A percentile compares a stretch with the other conserved stretches of the same genome.
These are phyloP conservation scores for Drosophila burlai DNA, from an alignment of 1,140 invertebrate species.

Conservation along the genomic window DNA sequence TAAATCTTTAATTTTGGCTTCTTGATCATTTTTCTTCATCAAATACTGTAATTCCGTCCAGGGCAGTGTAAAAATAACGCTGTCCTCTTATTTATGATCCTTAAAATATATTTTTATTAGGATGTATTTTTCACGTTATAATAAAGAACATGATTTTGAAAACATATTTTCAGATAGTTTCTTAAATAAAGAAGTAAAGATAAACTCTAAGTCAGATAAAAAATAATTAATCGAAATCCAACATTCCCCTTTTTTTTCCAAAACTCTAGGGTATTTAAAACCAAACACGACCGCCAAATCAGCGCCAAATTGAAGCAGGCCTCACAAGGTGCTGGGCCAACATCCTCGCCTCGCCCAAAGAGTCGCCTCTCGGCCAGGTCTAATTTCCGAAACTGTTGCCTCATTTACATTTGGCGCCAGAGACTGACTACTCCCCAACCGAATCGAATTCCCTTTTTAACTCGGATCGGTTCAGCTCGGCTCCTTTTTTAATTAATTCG, in stretches of 20 bases:
- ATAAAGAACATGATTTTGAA: too few relatives aligned
- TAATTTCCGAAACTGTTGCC: conserved; percentile 75
- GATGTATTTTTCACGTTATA: too few relatives aligned
- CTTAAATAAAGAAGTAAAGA: not conserved
- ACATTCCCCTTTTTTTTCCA: not conserved
- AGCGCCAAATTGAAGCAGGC: conserved; percentile 79
- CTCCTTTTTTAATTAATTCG: conserved; percentile 79
- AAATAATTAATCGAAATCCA: too few relatives aligned
- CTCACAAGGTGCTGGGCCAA: conserved; percentile 72
- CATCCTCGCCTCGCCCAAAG: conserved; percentile 20
- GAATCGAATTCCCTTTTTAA: conserved; percentile 47
- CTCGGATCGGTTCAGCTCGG: conserved; percentile 14
- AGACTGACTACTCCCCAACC: conserved; percentile 12
- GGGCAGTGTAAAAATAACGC: too few relatives aligned
- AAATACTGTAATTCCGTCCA: too few relatives aligned
- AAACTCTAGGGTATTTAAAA: conserved; percentile 1
- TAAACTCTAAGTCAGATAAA: not conserved
- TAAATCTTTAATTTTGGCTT: too few relatives aligned
- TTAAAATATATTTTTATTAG: too few relatives aligned
- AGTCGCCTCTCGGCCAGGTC: conserved; percentile 19
- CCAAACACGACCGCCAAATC: conserved; percentile 78
- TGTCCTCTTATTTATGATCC: too few relatives aligned
- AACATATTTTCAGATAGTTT: too few relatives aligned
- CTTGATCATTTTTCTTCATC: too few relatives aligned
- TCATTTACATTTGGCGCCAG: conserved; percentile 81